Base-by-base conservation (phyloP, 1,140 invertebrate species). In the Scylla paramamosain region DNA sequence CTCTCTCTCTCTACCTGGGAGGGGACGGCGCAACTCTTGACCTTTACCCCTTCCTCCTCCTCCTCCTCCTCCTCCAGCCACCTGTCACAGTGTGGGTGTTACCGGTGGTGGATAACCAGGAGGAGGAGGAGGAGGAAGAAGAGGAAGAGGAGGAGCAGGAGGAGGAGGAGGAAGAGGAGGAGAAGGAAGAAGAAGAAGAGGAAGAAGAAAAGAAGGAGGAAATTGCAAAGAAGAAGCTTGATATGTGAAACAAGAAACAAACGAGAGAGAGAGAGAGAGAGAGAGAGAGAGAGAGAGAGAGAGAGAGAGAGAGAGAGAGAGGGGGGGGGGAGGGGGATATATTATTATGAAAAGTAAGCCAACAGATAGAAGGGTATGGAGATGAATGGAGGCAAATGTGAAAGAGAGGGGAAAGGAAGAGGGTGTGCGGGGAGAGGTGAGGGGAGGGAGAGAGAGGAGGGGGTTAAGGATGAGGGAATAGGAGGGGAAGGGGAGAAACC, bases 231-330 rank as follows among this genome's bases (percentile, higher is more conserved):
- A 6, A 46, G 8, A 87, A 87, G 7, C 25, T 25, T 48, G 45
- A 90, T 45, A 45, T 25, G 10, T 25, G 86, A 14, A 45, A 39
- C 16, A 39, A 45, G 32, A 31, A 39, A 31, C 3, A 0, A 2
- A 31, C 29, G 25, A 48, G 88, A 87, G 31, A 87, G 28, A 31
- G 28, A 87, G 28, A 31, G 31, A 32, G 31, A 87, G 84, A 87
- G 84, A 87, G 84, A 87, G 84, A 87, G 84, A 87, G 84, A 87
- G 84, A 86, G 84, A 86, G 84, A 86, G 84, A 86, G 84, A 86
- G 84, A 86, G 84, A 46, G 46, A 46, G 88, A 90, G 88, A 90
- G 46, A 90, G 88, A 90, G 32, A 90, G 32, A 90, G 32, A 90
- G 88, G 48, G 32, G 48, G 88, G 32, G 0, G 25, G 25, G 83